These are phyloP conservation scores for Scolopax rusticola DNA, from an alignment of 2,797 vertebrate genomes.

Conservation along the genomic window DNA sequence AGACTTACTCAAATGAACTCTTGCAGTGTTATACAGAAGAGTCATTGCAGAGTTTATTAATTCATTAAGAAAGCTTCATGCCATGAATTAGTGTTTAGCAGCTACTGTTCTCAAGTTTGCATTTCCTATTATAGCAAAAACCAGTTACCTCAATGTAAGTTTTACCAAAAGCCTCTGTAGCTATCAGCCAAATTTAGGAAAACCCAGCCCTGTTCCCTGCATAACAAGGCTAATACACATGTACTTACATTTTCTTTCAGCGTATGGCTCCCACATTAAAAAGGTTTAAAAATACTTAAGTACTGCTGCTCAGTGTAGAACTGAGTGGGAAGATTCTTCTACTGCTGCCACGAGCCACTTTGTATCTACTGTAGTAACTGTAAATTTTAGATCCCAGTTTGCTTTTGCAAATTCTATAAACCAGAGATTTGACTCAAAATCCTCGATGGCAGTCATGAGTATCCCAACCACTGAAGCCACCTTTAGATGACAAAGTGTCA, in stretches of 20 bases:
- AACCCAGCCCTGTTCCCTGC: not conserved
- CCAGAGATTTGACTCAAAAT: not conserved
- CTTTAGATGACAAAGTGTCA: not conserved
- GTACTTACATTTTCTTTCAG: not conserved
- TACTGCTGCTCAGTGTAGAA: not conserved
- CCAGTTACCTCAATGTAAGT: not conserved
- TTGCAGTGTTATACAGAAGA: not conserved
- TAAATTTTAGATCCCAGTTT: not conserved
- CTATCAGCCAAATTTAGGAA: not conserved
- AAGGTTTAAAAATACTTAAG: constrained; percentile 24
- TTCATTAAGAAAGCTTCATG: not conserved
- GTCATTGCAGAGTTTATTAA: not conserved
- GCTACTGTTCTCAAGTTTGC: not conserved
- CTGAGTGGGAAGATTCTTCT: not conserved
- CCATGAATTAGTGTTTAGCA: not conserved
- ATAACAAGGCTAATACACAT: not conserved
- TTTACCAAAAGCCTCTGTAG: constrained; percentile 10
- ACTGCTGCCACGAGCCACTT: not conserved
- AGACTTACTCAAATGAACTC: not conserved
- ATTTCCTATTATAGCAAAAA: constrained; percentile 19
- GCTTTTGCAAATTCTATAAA: not conserved
- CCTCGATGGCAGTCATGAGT: not conserved
- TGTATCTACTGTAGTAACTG: not conserved
- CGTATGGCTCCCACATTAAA: not conserved
- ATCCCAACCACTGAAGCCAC: not conserved